A percentile compares a stretch with the other conserved stretches of the same genome.
Evolutionary conservation across 2,113 vertebrate species (phyloP).

Genomic region (Sakesphorus luctuosus): DNA sequence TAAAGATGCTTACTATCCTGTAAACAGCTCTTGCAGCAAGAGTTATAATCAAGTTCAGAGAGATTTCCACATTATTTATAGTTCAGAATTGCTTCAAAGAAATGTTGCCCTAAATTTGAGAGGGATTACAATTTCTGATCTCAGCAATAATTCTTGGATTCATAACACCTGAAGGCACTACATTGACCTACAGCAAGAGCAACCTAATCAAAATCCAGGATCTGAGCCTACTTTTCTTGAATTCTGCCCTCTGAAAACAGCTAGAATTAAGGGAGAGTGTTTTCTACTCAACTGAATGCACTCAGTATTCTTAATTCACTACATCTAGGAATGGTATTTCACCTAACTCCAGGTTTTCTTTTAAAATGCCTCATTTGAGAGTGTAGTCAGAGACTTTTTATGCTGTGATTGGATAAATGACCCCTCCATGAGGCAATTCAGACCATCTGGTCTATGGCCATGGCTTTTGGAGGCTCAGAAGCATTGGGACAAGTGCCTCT

Average conservation of each 20-base stretch:
- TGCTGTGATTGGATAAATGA: background rate
- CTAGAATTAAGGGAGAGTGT: background rate
- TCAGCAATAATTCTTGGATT: constrained; percentile 13
- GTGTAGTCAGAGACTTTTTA: background rate
- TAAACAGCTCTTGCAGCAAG: background rate
- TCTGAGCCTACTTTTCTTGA: background rate
- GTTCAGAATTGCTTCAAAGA: constrained; percentile 20
- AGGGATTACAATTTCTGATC: background rate
- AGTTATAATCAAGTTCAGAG: background rate
- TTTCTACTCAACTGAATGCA: background rate
- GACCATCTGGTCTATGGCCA: background rate
- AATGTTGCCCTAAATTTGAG: constrained; percentile 26
- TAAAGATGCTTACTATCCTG: background rate
- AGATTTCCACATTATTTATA: constrained; percentile 20
- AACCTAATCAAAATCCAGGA: background rate
- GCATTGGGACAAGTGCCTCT: background rate
- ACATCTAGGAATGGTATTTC: background rate
- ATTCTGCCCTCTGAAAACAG: background rate
- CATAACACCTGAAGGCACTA: background rate
- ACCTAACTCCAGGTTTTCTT: background rate
- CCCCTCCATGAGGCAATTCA: background rate
- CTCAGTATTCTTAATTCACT: background rate
- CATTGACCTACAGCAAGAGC: background rate
- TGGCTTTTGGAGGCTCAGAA: background rate
- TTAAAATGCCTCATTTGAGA: background rate